Conservation (phyloP, 2,888 invertebrate genomes). For the Pinctada fucata region DNA sequence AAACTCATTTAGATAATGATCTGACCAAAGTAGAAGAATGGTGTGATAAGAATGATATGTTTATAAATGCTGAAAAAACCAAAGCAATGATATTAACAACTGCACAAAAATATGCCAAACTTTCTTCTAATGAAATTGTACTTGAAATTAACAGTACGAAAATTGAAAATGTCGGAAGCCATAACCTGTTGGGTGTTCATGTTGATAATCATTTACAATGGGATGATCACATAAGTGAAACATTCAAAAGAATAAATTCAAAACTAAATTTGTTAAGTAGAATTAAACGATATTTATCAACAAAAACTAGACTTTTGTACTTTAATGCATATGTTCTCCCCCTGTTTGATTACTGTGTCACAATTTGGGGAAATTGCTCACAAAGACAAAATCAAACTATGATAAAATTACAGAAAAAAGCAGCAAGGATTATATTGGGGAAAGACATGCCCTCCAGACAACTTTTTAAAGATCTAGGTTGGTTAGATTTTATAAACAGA, state of each 20-base stretch:
- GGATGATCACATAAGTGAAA: neutral
- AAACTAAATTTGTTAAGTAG: neutral
- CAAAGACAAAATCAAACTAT: too few species aligned
- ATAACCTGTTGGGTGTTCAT: neutral
- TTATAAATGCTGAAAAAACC: neutral
- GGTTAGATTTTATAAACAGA: neutral
- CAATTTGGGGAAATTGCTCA: too few species aligned
- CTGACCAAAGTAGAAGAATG: neutral
- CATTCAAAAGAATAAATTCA: neutral
- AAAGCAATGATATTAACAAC: neutral
- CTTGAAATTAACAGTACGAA: neutral
- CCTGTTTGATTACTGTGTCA: neutral
- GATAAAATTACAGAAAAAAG: neutral
- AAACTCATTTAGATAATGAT: neutral
- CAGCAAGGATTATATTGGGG: neutral
- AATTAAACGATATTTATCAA: neutral
- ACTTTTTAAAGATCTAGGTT: neutral
- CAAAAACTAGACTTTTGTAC: neutral
- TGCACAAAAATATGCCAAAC: neutral
- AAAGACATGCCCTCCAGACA: neutral
- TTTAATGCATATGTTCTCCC: neutral
- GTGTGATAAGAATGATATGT: slow-evolving; percentile 3
- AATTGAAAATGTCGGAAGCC: neutral
- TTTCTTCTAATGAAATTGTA: neutral
- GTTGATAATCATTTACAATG: neutral